Conservation (phyloP, 2,113 vertebrate genomes). For the Crocuta crocuta region DNA sequence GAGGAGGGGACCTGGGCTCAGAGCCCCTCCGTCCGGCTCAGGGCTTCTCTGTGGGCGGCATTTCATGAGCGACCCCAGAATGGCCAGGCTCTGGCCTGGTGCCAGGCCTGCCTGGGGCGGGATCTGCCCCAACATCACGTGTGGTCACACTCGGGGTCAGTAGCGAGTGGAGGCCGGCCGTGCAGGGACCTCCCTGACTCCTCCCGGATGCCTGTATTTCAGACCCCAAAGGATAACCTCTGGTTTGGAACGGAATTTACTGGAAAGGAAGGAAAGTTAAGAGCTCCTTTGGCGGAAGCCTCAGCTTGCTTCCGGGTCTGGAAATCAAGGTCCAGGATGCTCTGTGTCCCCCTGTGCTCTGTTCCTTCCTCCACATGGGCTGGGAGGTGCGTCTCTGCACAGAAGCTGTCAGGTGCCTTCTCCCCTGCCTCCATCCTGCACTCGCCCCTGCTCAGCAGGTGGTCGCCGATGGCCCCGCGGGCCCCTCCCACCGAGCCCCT, state of each 20-base stretch:
- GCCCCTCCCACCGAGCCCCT: background rate
- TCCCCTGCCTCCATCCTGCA: background rate
- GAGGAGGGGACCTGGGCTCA: background rate
- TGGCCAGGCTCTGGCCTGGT: background rate
- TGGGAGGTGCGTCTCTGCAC: background rate
- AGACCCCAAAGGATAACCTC: background rate
- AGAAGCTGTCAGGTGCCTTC: accelerated
- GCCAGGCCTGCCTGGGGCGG: background rate
- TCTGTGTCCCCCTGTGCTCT: accelerated
- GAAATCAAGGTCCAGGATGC: background rate
- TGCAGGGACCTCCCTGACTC: background rate
- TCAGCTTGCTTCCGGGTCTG: background rate
- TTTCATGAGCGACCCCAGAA: background rate
- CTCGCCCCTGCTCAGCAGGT: background rate
- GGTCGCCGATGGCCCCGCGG: no score
- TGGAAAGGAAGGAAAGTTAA: background rate
- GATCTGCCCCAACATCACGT: background rate
- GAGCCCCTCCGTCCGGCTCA: background rate
- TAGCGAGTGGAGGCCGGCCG: background rate
- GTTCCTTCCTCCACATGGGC: accelerated
- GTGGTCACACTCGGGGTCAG: background rate
- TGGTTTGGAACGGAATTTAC: background rate
- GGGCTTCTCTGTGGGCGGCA: background rate
- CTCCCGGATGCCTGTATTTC: background rate
- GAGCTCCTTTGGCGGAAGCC: no score